A percentile compares a stretch with the other conserved stretches of the same genome.
Evolutionary conservation across 2,888 invertebrate genomes (phyloP).

Genomic region (Cremastinae sp.): DNA sequence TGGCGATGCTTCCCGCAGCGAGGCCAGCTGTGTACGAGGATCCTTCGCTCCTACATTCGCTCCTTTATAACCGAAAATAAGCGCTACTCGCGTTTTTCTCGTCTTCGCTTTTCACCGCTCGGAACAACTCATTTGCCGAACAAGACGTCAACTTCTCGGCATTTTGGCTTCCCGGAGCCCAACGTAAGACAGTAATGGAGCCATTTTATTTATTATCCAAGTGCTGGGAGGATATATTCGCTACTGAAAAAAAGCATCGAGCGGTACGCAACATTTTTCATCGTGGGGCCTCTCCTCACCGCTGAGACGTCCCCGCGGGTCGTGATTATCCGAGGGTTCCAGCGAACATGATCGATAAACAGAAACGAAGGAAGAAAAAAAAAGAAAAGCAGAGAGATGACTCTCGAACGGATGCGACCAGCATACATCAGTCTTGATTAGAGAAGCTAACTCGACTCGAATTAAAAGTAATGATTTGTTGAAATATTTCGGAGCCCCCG

Average conservation of each 20-base stretch:
- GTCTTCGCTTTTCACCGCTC: constrained; percentile 46
- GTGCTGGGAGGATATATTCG: no score
- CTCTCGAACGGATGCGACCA: constrained; percentile 44
- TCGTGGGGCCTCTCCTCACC: neutral
- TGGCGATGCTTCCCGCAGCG: constrained; percentile 66
- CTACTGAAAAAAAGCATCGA: no score
- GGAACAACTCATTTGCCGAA: constrained; percentile 33
- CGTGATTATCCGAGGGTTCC: constrained; percentile 13
- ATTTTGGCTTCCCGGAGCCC: neutral
- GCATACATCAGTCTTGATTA: constrained; percentile 75
- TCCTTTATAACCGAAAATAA: constrained; percentile 26
- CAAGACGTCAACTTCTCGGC: constrained; percentile 52
- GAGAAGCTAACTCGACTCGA: constrained; percentile 72
- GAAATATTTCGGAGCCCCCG: constrained; percentile 75
- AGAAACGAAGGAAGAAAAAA: constrained; percentile 4
- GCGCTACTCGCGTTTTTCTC: constrained; percentile 34
- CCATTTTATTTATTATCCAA: constrained; percentile 1
- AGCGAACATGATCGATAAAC: constrained; percentile 29
- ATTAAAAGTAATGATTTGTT: constrained; percentile 81
- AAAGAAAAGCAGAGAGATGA: constrained; percentile 18
- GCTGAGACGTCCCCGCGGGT: neutral
- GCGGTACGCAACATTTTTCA: no score
- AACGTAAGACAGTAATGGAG: neutral
- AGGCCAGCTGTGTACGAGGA: constrained; percentile 60
- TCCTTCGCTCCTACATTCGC: constrained; percentile 31